Evolutionary conservation across 2,113 vertebrate genomes (phyloP).

Genomic region (Hippocampus abdominalis): DNA sequence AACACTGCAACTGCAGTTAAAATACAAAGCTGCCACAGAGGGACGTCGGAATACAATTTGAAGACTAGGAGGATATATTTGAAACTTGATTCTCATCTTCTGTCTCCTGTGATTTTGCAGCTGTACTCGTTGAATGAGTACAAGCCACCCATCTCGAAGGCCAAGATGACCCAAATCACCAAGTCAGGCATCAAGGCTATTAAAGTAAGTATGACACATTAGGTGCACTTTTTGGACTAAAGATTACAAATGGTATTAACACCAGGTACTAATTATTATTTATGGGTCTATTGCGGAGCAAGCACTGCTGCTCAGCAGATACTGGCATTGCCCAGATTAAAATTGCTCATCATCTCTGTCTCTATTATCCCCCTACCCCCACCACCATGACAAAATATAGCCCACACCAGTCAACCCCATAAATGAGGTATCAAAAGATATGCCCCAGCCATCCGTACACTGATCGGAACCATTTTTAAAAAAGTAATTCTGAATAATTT

Average conservation of each 20-base stretch:
- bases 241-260: neutral
- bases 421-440: neutral
- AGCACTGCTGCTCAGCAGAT: neutral
- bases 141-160: constrained; percentile 98
- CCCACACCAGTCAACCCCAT: neutral
- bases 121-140: constrained; percentile 98
- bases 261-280: neutral
- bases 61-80: neutral
- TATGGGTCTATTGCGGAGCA: neutral
- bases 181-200: constrained; percentile 99
- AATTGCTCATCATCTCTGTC: neutral
- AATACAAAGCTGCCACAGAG: too few species aligned
- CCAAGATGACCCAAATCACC: constrained; percentile 99
- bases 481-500: too few species aligned
- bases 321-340: neutral
- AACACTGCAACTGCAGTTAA: too few species aligned
- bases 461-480: neutral
- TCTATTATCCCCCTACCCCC: neutral
- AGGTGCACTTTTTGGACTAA: constrained; percentile 35
- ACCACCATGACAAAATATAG: neutral
- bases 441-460: neutral
- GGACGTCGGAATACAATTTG: neutral
- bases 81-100: neutral
- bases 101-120: constrained; percentile 65
- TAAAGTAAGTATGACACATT: constrained; percentile 84